Evolutionary conservation across 2,797 vertebrate genomes (phyloP).

Genomic region (Semotilus atromaculatus): DNA sequence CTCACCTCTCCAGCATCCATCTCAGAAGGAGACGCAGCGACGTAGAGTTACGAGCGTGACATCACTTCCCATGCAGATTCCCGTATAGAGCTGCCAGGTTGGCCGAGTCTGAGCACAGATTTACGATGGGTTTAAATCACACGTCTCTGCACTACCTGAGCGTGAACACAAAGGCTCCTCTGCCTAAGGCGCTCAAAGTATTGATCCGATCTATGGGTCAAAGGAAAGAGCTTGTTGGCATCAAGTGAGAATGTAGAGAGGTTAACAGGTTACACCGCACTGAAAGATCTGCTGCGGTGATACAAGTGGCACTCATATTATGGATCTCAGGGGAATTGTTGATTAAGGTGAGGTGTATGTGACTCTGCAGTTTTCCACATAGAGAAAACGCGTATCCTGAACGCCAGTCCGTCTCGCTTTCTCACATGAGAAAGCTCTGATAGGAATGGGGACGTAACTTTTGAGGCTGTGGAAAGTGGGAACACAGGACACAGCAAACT

Average conservation of each 20-base stretch:
- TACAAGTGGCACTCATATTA: conserved; percentile 41
- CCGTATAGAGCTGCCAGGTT: conserved; percentile 71
- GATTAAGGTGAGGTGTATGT: conserved; percentile 36
- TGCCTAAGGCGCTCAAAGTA: conserved; percentile 74
- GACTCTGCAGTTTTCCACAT: conserved; percentile 47
- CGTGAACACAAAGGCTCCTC: conserved; percentile 64
- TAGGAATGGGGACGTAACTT: not conserved
- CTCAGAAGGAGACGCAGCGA: conserved; percentile 74
- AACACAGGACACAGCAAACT: not conserved
- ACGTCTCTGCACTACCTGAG: conserved; percentile 63
- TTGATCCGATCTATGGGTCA: conserved; percentile 75
- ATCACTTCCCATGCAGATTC: conserved; percentile 79
- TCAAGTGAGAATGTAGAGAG: conserved; percentile 56
- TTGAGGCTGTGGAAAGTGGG: not conserved
- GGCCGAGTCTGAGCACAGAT: conserved; percentile 72
- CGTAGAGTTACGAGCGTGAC: conserved; percentile 79
- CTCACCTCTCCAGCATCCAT: conserved; percentile 78
- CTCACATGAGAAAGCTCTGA: not conserved
- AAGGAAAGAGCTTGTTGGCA: conserved; percentile 68
- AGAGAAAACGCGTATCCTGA: not conserved
- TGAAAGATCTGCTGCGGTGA: conserved; percentile 48
- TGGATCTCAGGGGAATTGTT: conserved; percentile 41
- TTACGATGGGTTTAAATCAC: conserved; percentile 73
- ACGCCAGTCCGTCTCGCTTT: not conserved
- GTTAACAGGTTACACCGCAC: conserved; percentile 55